Conservation (phyloP, 2,113 vertebrate species). For the Triplophysa tibetana region DNA sequence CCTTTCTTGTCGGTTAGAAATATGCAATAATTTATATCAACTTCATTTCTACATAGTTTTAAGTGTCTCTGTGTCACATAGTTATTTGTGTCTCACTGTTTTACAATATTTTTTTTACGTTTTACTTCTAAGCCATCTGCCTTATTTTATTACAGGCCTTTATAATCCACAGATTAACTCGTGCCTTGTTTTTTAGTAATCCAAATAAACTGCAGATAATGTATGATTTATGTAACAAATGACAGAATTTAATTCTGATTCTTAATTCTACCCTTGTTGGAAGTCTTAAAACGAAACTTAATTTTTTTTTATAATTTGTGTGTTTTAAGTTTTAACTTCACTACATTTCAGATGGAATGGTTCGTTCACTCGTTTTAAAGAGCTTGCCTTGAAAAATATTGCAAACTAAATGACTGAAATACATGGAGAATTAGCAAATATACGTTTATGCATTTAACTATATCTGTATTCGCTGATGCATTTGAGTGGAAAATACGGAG, state of each 20-base stretch:
- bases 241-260: not conserved
- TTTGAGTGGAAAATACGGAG: not conserved
- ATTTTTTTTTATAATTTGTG: not conserved
- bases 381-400: no score
- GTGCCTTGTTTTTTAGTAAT: slow-evolving; percentile 8
- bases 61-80: not conserved
- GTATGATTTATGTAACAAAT: not conserved
- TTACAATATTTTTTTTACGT: not conserved
- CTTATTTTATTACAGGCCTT: not conserved
- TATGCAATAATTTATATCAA: slow-evolving; percentile 15
- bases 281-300: not conserved
- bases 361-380: not conserved
- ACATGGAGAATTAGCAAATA: not conserved
- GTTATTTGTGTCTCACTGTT: not conserved
- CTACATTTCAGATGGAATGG: not conserved
- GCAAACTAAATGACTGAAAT: not conserved
- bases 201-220: not conserved
- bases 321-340: not conserved
- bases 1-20: not conserved
- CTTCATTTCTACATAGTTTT: not conserved
- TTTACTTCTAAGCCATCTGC: not conserved
- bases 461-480: not conserved
- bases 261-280: not conserved
- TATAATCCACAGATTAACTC: not conserved
- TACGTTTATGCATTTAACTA: not conserved